These are phyloP conservation scores for Ips typographus DNA, from an alignment of 1,140 invertebrate species.

Conservation along the genomic window DNA sequence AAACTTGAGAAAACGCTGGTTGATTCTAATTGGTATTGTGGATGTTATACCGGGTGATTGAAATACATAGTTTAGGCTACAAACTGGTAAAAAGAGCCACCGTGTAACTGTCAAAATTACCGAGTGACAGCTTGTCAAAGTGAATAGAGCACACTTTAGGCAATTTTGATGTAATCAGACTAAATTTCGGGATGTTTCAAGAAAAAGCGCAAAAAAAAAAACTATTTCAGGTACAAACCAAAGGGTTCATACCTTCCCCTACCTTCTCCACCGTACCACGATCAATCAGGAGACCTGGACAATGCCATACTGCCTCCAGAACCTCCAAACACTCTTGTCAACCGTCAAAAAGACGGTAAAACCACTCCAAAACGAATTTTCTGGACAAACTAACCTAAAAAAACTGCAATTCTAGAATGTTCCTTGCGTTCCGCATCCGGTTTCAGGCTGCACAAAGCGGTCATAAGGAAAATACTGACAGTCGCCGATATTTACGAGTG, in stretches of 20 bases:
- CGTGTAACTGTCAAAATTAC: no score
- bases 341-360: constrained; percentile 44
- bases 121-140: no score
- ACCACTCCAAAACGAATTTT: constrained; percentile 4
- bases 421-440: constrained; percentile 71
- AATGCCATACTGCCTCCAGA: constrained; percentile 41
- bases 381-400: background rate
- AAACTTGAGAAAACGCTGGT: no score
- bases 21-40: no score
- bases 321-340: constrained; percentile 31
- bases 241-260: background rate
- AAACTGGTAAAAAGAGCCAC: no score
- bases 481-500: constrained; percentile 71
- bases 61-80: no score
- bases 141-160: no score
- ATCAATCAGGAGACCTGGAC: constrained; percentile 14
- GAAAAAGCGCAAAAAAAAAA: no score
- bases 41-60: no score
- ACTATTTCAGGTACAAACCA: constrained; percentile 2
- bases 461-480: constrained; percentile 63
- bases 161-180: no score
- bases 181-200: background rate
- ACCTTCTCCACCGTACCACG: background rate
- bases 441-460: constrained; percentile 66
- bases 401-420: constrained; percentile 60